Evolutionary conservation across 1,140 invertebrate genomes (phyloP).

Genomic region (Wiebesia pumilae): DNA sequence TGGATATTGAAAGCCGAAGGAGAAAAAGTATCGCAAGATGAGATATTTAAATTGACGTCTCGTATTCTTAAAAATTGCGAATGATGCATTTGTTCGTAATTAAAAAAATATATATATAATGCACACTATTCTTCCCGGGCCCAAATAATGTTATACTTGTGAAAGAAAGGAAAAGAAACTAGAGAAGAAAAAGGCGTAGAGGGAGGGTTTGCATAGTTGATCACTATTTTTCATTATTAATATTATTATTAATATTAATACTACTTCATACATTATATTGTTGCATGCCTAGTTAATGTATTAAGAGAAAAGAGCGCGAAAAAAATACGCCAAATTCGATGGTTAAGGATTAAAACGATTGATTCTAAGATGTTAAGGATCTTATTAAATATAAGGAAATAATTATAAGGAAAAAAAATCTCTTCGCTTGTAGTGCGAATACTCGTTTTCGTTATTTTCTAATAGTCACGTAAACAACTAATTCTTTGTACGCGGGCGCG

Average conservation of each 20-base stretch:
- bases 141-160: constrained; percentile 71
- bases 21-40: constrained; percentile 10
- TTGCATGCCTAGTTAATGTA: constrained; percentile 73
- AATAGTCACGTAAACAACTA: constrained; percentile 30
- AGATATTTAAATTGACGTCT: neutral
- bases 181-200: constrained; percentile 48
- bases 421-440: constrained; percentile 62
- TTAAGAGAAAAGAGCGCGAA: constrained; percentile 57
- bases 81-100: neutral
- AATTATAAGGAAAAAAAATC: constrained; percentile 57
- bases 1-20: constrained; percentile 35
- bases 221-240: constrained; percentile 70
- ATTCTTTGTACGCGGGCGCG: neutral
- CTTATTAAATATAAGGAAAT: constrained; percentile 53
- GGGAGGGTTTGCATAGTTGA: constrained; percentile 59
- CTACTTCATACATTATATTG: constrained; percentile 67
- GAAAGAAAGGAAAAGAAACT: constrained; percentile 53
- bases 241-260: constrained; percentile 53
- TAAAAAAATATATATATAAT: constrained; percentile 48
- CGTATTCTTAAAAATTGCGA: neutral
- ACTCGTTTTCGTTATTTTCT: constrained; percentile 56
- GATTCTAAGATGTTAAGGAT: constrained; percentile 47
- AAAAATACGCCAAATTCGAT: constrained; percentile 48
- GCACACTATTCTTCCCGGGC: constrained; percentile 72
- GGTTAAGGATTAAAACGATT: constrained; percentile 44